Percentiles rank a stretch among this genome's conserved stretches.
Evolutionary conservation across 2,113 vertebrate genomes (phyloP).

Genomic region (Pterocles gutturalis): DNA sequence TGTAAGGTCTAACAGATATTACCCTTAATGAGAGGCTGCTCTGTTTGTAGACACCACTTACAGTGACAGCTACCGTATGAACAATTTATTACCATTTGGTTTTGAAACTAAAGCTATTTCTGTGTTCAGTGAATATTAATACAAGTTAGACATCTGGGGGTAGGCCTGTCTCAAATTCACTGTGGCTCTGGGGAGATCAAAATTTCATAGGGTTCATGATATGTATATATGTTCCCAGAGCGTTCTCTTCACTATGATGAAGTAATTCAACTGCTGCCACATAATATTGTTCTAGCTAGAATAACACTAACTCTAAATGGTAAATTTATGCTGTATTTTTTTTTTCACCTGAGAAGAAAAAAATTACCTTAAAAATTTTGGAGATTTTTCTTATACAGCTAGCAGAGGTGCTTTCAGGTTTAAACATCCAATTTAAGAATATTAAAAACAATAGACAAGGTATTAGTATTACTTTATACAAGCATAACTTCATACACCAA

Average conservation of each 20-base stretch:
- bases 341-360: neutral
- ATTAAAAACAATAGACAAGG: neutral
- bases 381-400: neutral
- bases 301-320: neutral
- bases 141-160: neutral
- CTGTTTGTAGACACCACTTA: neutral
- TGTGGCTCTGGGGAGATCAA: neutral
- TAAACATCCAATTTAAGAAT: neutral
- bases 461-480: neutral
- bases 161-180: neutral
- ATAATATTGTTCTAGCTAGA: neutral
- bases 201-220: neutral
- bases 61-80: neutral
- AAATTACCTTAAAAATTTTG: neutral
- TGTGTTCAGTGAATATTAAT: neutral
- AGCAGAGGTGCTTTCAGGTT: neutral
- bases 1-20: neutral
- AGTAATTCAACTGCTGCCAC: neutral
- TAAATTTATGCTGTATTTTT: neutral
- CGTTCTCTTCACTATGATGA: neutral
- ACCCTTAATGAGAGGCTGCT: neutral
- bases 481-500: neutral
- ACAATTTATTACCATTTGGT: neutral
- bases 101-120: neutral
- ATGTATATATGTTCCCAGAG: neutral